These are phyloP conservation scores for Trinorchestia longiramus DNA, from an alignment of 1,140 invertebrate species.

Conservation along the genomic window DNA sequence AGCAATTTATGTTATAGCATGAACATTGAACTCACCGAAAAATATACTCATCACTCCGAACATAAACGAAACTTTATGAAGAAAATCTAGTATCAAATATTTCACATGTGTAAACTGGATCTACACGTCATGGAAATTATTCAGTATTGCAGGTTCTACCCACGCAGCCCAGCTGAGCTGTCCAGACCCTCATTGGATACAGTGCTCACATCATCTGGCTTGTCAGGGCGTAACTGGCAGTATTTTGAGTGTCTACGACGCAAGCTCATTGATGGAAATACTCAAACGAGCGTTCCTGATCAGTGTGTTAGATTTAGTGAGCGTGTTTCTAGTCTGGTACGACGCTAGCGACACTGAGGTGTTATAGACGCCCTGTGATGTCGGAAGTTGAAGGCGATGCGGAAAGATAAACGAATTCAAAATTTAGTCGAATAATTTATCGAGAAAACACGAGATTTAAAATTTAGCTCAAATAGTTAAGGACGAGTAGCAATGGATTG, in stretches of 20 bases:
- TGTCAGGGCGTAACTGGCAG: neutral
- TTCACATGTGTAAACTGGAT: neutral
- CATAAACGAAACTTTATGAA: neutral
- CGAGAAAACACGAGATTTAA: neutral
- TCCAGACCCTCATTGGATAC: neutral
- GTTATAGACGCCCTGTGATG: neutral
- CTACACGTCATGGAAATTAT: neutral
- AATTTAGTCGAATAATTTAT: neutral
- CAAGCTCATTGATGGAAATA: neutral
- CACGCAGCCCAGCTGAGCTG: neutral
- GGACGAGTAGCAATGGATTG: too few relatives aligned
- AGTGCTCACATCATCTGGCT: neutral
- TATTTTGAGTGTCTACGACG: neutral
- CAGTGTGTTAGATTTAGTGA: neutral
- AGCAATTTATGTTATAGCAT: neutral
- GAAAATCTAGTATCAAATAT: neutral
- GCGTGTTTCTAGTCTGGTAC: neutral
- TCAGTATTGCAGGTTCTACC: neutral
- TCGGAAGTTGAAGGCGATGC: neutral
- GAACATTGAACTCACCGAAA: neutral
- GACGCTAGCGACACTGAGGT: neutral
- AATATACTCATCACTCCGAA: neutral
- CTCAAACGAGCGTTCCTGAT: neutral
- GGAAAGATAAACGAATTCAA: neutral
- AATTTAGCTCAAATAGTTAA: neutral